phyloP scores from a whole-genome alignment of 2,113 vertebrate genomes.

The Epinephelus cyanopodus region DNA sequence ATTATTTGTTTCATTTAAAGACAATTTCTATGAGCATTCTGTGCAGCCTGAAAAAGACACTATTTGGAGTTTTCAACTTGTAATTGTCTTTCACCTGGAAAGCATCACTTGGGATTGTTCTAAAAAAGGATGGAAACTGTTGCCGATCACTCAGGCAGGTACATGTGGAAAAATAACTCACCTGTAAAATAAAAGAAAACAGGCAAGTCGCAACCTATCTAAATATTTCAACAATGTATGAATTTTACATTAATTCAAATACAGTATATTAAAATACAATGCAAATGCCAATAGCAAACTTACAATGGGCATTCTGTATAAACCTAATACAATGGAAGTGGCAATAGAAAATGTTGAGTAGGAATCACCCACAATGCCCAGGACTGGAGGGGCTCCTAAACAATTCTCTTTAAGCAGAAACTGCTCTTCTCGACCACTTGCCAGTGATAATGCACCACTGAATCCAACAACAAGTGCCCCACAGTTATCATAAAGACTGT shows the following conservation, averaged over 20 bases:
- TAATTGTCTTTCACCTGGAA: background rate
- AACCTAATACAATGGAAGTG: background rate
- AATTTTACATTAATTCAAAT: background rate
- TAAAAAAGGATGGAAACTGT: slow-evolving; percentile 11
- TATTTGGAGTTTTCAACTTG: background rate
- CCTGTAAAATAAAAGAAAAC: background rate
- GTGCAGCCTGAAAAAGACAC: background rate
- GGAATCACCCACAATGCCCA: slow-evolving; percentile 73
- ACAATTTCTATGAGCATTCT: too few species aligned
- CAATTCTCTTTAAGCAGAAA: slow-evolving; percentile 55
- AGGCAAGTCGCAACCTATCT: background rate
- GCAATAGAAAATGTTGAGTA: slow-evolving; percentile 5
- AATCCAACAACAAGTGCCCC: slow-evolving; percentile 72
- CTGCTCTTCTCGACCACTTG: slow-evolving; percentile 58
- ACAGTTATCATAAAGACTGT: slow-evolving; percentile 80
- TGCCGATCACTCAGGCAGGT: slow-evolving; percentile 7
- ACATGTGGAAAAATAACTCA: slow-evolving; percentile 11
- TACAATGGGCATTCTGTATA: slow-evolving; percentile 14
- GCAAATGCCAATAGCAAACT: background rate
- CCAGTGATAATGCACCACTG: slow-evolving; percentile 69
- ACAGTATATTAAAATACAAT: background rate
- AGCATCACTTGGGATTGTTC: slow-evolving; percentile 14
- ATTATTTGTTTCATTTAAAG: background rate
- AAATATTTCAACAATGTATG: background rate
- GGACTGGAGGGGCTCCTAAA: slow-evolving; percentile 62